Evolutionary conservation across 2,888 invertebrate species (phyloP).

Genomic region (Diabrotica balteata): DNA sequence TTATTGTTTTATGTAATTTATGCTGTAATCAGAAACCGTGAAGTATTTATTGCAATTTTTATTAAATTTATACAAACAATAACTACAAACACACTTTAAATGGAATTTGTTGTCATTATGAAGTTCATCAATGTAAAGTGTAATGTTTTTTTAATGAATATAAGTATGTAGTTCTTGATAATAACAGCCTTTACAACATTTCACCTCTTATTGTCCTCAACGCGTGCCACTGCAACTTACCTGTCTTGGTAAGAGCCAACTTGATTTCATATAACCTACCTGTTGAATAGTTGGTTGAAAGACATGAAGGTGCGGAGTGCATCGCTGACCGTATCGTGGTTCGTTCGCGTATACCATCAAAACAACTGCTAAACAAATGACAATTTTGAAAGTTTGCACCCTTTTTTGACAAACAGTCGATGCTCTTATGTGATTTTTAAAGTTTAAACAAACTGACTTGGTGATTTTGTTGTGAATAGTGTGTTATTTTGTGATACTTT

Average conservation of each 20-base stretch:
- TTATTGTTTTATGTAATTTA: no score
- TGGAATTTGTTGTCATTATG: neutral
- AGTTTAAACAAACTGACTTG: neutral
- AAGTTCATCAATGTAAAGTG: no score
- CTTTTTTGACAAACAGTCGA: neutral
- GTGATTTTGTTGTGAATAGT: conserved; percentile 6
- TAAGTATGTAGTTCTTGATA: no score
- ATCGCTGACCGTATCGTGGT: conserved; percentile 13
- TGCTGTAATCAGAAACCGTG: no score
- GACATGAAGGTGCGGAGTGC: conserved; percentile 32
- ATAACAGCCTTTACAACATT: neutral
- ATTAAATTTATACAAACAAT: no score
- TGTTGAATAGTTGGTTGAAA: conserved; percentile 38
- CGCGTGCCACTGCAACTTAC: conserved; percentile 30
- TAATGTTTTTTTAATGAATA: no score
- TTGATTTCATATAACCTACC: conserved; percentile 39
- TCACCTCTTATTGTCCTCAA: neutral
- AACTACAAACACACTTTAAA: no score
- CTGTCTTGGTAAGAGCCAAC: conserved; percentile 37
- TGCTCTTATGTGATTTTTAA: conserved; percentile 8
- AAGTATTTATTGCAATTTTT: no score
- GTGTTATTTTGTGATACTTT: conserved; percentile 1
- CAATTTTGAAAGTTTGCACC: conserved; percentile 13
- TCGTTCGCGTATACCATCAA: conserved; percentile 18
- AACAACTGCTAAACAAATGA: conserved; percentile 26